These are phyloP conservation scores for Dicerorhinus sumatrensis DNA, from an alignment of 2,113 vertebrate species.

Conservation along the genomic window DNA sequence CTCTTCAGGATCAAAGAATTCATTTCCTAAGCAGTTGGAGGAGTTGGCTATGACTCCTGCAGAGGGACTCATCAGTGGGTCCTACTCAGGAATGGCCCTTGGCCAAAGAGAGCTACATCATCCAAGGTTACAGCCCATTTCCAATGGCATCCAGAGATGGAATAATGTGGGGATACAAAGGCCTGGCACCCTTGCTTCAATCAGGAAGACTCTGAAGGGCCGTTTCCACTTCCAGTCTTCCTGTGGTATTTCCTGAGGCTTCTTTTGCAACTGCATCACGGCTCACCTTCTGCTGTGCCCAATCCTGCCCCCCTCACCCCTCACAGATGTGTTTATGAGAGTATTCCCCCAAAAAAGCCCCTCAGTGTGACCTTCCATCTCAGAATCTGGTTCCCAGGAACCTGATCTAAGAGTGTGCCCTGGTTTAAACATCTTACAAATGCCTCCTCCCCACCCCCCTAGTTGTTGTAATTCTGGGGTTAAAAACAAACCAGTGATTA, in stretches of 20 bases:
- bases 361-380: neutral
- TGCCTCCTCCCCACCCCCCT: too few species aligned
- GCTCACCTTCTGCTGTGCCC: neutral
- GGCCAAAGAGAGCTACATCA: neutral
- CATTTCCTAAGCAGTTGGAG: neutral
- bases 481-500: neutral
- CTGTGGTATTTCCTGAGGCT: neutral
- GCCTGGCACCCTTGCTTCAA: neutral
- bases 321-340: neutral
- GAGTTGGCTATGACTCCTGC: neutral
- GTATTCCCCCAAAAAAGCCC: accelerated
- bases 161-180: too few species aligned
- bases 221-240: neutral
- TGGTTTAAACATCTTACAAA: neutral
- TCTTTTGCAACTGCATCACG: neutral
- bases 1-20: neutral
- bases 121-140: neutral
- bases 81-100: neutral
- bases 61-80: neutral
- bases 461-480: neutral
- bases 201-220: neutral
- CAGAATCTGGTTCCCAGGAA: neutral
- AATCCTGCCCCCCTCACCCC: too few species aligned
- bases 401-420: neutral
- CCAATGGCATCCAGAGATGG: neutral